Conservation (phyloP, 2,888 invertebrate genomes). For the Torymus auratus region DNA sequence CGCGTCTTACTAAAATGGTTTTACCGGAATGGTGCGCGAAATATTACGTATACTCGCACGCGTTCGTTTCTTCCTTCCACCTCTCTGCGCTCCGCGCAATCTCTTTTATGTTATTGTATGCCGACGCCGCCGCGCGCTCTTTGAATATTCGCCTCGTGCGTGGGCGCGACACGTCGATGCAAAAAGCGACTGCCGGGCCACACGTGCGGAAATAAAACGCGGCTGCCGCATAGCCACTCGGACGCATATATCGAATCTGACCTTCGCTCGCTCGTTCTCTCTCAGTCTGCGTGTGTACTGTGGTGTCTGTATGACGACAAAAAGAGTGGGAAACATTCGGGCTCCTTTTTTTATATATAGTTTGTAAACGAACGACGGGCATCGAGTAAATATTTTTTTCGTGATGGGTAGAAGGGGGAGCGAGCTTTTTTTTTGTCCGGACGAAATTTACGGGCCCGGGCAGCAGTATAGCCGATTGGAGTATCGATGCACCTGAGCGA, state of each 20-base stretch:
- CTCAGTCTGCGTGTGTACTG: too few relatives aligned
- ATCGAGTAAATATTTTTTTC: not conserved
- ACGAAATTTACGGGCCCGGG: too few relatives aligned
- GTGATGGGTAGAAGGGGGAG: too few relatives aligned
- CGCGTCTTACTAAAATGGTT: constrained; percentile 1
- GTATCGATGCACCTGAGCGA: too few relatives aligned
- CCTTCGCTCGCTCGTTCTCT: not conserved
- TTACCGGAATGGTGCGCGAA: not conserved
- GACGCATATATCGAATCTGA: constrained; percentile 1
- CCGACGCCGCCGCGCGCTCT: not conserved
- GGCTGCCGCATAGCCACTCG: not conserved
- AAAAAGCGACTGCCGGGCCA: not conserved
- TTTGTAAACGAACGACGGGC: not conserved
- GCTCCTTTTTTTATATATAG: too few relatives aligned
- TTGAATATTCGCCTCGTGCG: constrained; percentile 31
- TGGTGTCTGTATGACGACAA: too few relatives aligned
- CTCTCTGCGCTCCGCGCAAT: not conserved
- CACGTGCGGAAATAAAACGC: constrained; percentile 7
- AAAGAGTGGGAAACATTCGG: too few relatives aligned
- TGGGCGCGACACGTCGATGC: not conserved
- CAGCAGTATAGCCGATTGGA: too few relatives aligned
- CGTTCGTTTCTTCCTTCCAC: not conserved
- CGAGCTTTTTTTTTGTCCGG: too few relatives aligned
- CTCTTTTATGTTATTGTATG: constrained; percentile 21
- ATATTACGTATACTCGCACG: not conserved